Base-by-base conservation (phyloP, 2,113 vertebrate genomes). In the Percopsis transmontana region DNA sequence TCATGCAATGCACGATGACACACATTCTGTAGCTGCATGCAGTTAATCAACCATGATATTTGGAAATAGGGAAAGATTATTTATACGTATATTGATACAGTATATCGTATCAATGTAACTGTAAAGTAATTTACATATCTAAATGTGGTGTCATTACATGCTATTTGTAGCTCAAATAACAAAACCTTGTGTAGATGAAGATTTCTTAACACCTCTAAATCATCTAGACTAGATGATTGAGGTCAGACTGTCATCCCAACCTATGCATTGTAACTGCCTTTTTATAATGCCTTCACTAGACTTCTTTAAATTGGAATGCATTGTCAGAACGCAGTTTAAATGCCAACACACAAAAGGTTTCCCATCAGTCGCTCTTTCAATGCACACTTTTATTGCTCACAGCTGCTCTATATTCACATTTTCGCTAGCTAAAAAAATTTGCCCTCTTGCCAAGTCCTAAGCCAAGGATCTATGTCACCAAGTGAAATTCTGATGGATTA, bases 351-450 rank as follows among this genome's bases (percentile, higher is more conserved):
- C 90, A 76, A 50, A 51, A 60, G 77, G 82, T 88, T 85, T 86
- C 81, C 89, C 91, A 79, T 73, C 85, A 87, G 90, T 86, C 77
- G 33, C 58, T 62, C 63, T 86, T 65, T 44, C 80, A 76, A 54
- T 63, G 63, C 47, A 76, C 6, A 70, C 68, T 71, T 33, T 93
- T 80, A 92, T 85, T 84, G 81, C 83, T 88, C 89, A 89, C 93
- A 93, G 89, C 92, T 93, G 93, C 42, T 47, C 33, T 52, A 73
- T 68, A 45, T 77, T 70, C 68, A 66, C 58, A 64, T 52, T 62
- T 68, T 52, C 39, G 42, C 39, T 60, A 33, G 52, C 19, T 77
- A 24, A 44, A 50, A 69, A 18, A 38, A 58, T 59, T 14, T 18
- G 24, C 50, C 12, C 13, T 54, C 7, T 50, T 42, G 58, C 45